Evolutionary conservation across 2,888 invertebrate genomes (phyloP).

Genomic region (Ormyrus pomaceus): DNA sequence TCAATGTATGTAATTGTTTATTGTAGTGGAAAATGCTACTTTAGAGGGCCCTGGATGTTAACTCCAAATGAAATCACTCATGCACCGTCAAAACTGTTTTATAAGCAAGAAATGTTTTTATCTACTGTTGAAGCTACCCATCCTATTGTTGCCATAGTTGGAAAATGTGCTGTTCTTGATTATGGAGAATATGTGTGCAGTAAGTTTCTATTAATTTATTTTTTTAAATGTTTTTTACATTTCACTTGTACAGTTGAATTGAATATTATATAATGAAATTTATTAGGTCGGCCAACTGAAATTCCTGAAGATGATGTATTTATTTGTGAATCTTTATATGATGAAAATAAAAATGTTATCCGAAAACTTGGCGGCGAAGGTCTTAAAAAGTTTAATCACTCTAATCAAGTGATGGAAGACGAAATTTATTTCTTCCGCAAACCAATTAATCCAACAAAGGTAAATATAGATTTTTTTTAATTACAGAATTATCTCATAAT

Average conservation of each 20-base stretch:
- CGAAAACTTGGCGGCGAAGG: slow-evolving; percentile 84
- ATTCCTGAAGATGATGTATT: slow-evolving; percentile 94
- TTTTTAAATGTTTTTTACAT: not conserved
- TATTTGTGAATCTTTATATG: slow-evolving; percentile 94
- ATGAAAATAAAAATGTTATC: slow-evolving; percentile 89
- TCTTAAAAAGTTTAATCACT: slow-evolving; percentile 88
- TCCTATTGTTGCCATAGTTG: slow-evolving; percentile 92
- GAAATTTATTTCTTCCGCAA: slow-evolving; percentile 90
- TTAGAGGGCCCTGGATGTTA: slow-evolving; percentile 96
- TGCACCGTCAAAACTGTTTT: slow-evolving; percentile 87
- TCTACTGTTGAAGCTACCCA: slow-evolving; percentile 94
- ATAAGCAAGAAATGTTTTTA: slow-evolving; percentile 94
- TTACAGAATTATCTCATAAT: not conserved
- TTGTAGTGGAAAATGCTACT: slow-evolving; percentile 90
- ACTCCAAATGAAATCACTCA: slow-evolving; percentile 92
- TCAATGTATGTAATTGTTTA: slow-evolving; percentile 41
- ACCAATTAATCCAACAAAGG: slow-evolving; percentile 81
- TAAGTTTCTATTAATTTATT: slow-evolving; percentile 76
- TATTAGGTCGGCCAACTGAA: slow-evolving; percentile 93
- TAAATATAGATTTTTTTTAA: slow-evolving; percentile 66
- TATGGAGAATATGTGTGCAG: slow-evolving; percentile 92
- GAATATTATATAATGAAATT: slow-evolving; percentile 22
- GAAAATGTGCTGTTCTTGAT: slow-evolving; percentile 93
- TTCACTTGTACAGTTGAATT: not conserved
- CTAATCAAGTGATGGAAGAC: slow-evolving; percentile 92